Conservation (phyloP, 2,113 vertebrate species). For the Zosterops hypoxanthus region DNA sequence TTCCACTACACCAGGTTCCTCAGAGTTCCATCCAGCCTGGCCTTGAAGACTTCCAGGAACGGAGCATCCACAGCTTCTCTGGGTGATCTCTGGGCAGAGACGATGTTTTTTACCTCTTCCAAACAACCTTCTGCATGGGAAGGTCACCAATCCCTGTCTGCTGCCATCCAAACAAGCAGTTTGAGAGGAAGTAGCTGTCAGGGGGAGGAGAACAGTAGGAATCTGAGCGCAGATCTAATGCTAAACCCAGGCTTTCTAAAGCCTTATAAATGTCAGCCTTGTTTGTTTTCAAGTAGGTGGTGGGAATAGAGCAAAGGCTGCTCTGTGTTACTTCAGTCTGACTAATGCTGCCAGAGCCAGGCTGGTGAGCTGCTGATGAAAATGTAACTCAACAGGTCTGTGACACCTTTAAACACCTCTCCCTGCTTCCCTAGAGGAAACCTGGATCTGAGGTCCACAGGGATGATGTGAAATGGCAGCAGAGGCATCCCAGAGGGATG, state of each 20-base stretch:
- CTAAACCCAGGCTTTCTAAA: background rate
- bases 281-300: background rate
- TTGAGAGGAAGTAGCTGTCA: background rate
- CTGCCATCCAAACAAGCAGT: background rate
- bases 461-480: background rate
- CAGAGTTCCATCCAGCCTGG: background rate
- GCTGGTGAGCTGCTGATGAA: background rate
- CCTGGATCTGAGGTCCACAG: fast-evolving
- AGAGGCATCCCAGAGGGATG: background rate
- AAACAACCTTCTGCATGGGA: background rate
- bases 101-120: background rate
- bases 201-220: background rate
- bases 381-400: background rate
- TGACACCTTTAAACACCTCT: background rate
- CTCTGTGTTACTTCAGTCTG: background rate
- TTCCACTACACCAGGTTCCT: background rate
- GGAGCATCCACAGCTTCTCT: background rate
- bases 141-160: background rate
- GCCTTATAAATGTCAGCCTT: slow-evolving; percentile 3
- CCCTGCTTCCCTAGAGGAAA: background rate
- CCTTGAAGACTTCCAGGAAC: background rate
- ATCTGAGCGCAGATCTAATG: background rate
- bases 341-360: background rate
- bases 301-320: background rate
- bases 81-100: background rate